Conservation (phyloP, 2,888 invertebrate genomes). For the Cerastis leucographa region DNA sequence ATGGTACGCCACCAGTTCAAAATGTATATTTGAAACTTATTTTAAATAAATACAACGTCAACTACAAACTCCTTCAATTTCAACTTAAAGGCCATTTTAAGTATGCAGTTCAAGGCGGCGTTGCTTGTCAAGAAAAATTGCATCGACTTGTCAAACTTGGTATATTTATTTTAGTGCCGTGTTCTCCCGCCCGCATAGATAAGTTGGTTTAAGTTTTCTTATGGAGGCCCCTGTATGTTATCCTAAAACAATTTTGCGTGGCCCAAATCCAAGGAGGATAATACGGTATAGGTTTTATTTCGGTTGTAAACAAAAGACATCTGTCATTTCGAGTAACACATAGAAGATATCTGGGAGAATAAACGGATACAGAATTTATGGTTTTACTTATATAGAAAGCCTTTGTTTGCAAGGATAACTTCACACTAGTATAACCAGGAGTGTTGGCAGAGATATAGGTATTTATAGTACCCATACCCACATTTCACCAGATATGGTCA, state of each 20-base stretch:
- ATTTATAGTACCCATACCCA: background rate
- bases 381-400: constrained; percentile 8
- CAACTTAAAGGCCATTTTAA: too few relatives aligned
- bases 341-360: constrained; percentile 17
- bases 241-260: constrained; percentile 36
- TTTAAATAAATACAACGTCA: too few relatives aligned
- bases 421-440: background rate
- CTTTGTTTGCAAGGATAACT: background rate
- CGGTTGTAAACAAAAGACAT: constrained; percentile 49
- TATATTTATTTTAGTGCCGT: too few relatives aligned
- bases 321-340: constrained; percentile 33
- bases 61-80: too few relatives aligned
- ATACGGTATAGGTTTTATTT: constrained; percentile 32
- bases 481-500: background rate
- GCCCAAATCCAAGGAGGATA: constrained; percentile 29
- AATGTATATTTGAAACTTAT: too few relatives aligned
- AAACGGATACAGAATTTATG: constrained; percentile 26
- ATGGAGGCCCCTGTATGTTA: background rate
- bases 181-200: too few relatives aligned
- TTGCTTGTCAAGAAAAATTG: too few relatives aligned
- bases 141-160: too few relatives aligned
- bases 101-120: too few relatives aligned
- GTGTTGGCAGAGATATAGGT: background rate
- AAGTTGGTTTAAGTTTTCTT: background rate
- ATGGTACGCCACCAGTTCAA: too few relatives aligned